phyloP scores from a whole-genome alignment of 2,113 vertebrate genomes.

The Oriolus oriolus region DNA sequence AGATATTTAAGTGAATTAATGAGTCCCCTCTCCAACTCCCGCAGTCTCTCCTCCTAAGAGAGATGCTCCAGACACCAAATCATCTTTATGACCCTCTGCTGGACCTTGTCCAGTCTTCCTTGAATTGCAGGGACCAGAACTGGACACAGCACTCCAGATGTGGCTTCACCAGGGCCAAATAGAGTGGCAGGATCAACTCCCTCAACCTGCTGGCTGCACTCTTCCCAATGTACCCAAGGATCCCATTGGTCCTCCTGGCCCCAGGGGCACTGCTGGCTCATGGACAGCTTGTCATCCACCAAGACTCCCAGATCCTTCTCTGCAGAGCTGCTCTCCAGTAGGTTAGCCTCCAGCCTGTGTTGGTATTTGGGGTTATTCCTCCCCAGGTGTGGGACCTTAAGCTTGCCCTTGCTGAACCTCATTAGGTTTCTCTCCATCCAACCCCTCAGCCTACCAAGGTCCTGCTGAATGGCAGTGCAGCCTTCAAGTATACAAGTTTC shows the following conservation, averaged over 20 bases:
- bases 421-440: background rate
- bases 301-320: background rate
- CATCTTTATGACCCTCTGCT: background rate
- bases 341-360: background rate
- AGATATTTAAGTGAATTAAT: too few relatives aligned
- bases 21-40: background rate
- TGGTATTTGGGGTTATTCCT: background rate
- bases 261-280: background rate
- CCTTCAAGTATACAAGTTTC: background rate
- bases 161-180: background rate
- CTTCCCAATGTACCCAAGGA: accelerated
- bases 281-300: background rate
- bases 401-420: background rate
- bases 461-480: background rate
- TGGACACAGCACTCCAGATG: background rate
- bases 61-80: background rate
- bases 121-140: background rate
- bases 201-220: accelerated
- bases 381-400: too few relatives aligned
- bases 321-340: background rate
- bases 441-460: background rate
- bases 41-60: background rate
- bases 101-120: background rate
- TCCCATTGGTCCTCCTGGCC: background rate
- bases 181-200: background rate